phyloP scores from a whole-genome alignment of 2,113 vertebrate genomes.

The Plestiodon gilberti region DNA sequence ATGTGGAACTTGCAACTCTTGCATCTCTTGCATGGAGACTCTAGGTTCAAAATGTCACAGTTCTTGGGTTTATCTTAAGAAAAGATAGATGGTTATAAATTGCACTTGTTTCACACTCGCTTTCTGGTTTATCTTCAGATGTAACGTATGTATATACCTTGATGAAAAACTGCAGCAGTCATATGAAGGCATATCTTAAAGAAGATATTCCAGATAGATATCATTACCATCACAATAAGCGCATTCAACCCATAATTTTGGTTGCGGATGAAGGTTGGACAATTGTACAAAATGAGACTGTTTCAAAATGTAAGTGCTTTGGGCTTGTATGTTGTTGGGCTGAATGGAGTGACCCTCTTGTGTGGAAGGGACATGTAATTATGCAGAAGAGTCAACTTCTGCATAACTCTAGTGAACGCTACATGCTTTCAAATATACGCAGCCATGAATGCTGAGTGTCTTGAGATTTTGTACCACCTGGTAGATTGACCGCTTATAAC shows the following conservation, averaged over 20 bases:
- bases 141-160: slow-evolving; percentile 70
- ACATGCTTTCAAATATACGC: background rate
- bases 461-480: background rate
- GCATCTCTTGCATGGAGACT: background rate
- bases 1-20: accelerated
- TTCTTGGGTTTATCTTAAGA: slow-evolving; percentile 15
- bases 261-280: slow-evolving; percentile 97
- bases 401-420: background rate
- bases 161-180: slow-evolving; percentile 77
- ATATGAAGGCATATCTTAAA: slow-evolving; percentile 91
- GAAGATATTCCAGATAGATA: slow-evolving; percentile 86
- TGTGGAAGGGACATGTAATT: background rate
- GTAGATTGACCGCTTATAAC: background rate
- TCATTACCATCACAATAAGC: slow-evolving; percentile 85
- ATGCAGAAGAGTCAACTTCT: background rate
- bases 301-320: slow-evolving; percentile 77
- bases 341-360: background rate
- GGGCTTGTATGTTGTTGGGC: background rate
- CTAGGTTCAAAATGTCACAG: background rate
- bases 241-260: slow-evolving; percentile 90
- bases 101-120: background rate
- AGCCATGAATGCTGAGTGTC: background rate
- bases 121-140: slow-evolving; percentile 67
- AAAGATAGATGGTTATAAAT: background rate
- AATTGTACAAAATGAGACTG: slow-evolving; percentile 79